These are phyloP conservation scores for Lepidocyrtinus sp. DNA, from an alignment of 2,888 invertebrate species.

Conservation along the genomic window DNA sequence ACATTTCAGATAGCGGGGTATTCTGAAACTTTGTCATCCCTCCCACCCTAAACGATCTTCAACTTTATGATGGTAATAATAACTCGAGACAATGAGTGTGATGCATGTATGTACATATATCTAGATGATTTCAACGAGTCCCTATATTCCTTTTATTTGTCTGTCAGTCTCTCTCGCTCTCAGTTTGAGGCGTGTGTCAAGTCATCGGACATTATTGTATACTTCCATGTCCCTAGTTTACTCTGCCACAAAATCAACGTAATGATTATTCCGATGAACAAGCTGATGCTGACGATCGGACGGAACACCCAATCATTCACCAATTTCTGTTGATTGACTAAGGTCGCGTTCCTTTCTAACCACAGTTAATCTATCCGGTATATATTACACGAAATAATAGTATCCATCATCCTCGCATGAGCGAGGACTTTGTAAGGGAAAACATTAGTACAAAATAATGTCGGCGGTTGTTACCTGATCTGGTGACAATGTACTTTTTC, in stretches of 20 bases:
- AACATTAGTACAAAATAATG: constrained; percentile 4
- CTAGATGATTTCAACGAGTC: background rate
- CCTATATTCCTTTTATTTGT: background rate
- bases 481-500: constrained; percentile 8
- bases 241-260: background rate
- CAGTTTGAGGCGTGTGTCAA: background rate
- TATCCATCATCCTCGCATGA: constrained; percentile 9
- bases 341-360: constrained; percentile 23
- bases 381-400: constrained; percentile 1
- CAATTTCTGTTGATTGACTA: constrained; percentile 31
- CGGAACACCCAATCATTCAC: constrained; percentile 17
- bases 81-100: background rate
- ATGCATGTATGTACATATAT: too few relatives aligned
- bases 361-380: background rate
- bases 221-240: background rate
- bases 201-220: constrained; percentile 3
- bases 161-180: too few relatives aligned
- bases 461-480: background rate
- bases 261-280: background rate
- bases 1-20: constrained; percentile 18
- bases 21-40: background rate
- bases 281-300: background rate
- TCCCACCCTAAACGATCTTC: background rate
- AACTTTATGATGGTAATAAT: constrained; percentile 3
- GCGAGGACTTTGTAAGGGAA: background rate